These are phyloP conservation scores for Caerostris darwini DNA, from an alignment of 1,140 invertebrate genomes.

Conservation along the genomic window DNA sequence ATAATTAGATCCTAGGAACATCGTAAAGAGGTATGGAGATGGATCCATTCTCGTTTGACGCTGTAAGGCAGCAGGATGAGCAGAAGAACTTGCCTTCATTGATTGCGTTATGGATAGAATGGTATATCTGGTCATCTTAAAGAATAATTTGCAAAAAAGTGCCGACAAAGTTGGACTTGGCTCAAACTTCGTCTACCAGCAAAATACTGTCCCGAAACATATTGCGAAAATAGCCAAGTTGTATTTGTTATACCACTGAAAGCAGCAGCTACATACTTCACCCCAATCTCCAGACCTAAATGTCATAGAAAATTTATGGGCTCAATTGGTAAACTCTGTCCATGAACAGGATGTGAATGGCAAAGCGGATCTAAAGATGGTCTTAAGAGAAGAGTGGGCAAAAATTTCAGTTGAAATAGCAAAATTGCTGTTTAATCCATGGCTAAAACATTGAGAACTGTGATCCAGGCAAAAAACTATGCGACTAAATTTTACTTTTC, in stretches of 20 bases:
- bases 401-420: slow-evolving; percentile 13
- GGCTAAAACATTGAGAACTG: not conserved
- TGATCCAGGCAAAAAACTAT: not conserved
- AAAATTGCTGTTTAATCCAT: not conserved
- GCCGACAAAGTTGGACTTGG: not conserved
- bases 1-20: not conserved
- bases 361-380: not conserved
- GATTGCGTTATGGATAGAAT: not conserved
- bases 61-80: not conserved
- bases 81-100: slow-evolving; percentile 4
- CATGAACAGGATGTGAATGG: not conserved
- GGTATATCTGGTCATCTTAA: not conserved
- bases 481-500: slow-evolving; percentile 14
- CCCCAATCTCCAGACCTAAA: slow-evolving; percentile 9
- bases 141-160: not conserved
- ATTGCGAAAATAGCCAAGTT: not conserved
- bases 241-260: not conserved
- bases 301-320: slow-evolving; percentile 9
- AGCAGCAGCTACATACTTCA: not conserved
- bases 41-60: not conserved
- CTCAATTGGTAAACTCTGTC: not conserved
- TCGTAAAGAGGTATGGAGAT: too few species aligned
- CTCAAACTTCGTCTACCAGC: not conserved
- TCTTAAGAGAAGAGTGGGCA: not conserved
- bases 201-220: not conserved